phyloP scores from a whole-genome alignment of 1,140 invertebrate species.

The Leguminivora glycinivorella region DNA sequence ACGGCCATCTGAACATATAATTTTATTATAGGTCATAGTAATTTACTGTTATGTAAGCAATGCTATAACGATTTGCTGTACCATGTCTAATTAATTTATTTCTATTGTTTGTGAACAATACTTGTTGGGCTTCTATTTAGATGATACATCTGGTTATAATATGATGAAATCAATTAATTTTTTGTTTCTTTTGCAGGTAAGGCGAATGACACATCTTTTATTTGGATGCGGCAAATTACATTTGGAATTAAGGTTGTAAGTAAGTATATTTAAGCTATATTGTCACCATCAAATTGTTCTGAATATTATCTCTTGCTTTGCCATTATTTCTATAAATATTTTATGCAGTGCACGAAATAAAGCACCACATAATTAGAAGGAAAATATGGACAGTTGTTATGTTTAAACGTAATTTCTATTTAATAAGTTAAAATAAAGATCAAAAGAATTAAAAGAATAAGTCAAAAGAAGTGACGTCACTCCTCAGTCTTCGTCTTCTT shows the following conservation, averaged over 20 bases:
- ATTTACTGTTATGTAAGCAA: constrained; percentile 5
- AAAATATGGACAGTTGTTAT: no score
- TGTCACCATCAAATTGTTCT: no score
- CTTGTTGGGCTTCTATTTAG: constrained; percentile 11
- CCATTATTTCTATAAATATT: no score
- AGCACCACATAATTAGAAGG: no score
- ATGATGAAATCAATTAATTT: constrained; percentile 9
- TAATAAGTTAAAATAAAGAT: no score
- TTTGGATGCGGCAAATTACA: neutral
- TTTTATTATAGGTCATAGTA: constrained; percentile 9
- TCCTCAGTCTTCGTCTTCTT: no score
- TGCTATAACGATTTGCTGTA: neutral
- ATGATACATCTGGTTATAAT: constrained; percentile 8
- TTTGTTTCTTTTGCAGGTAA: constrained; percentile 10
- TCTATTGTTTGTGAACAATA: constrained; percentile 15
- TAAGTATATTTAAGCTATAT: neutral
- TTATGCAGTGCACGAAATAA: no score
- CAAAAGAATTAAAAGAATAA: no score
- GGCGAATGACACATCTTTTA: neutral
- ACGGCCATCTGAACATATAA: neutral
- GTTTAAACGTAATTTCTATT: no score
- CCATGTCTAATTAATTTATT: neutral
- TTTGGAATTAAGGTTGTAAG: neutral
- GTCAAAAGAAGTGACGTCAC: no score
- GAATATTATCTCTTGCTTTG: no score